These are phyloP conservation scores for Athrips mouffetella DNA, from an alignment of 2,888 invertebrate genomes.

Conservation along the genomic window DNA sequence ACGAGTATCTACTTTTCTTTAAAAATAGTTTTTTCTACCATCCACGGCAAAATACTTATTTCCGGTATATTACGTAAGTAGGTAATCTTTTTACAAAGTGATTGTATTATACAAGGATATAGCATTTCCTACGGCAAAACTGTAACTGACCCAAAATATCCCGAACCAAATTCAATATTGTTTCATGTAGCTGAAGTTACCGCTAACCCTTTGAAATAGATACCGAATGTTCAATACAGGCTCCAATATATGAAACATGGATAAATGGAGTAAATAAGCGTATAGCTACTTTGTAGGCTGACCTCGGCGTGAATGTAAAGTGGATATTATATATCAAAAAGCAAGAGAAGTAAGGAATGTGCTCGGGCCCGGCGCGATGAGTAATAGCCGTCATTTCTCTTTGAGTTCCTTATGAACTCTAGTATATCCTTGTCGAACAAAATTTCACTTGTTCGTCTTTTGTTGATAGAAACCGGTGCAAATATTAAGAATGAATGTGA, in stretches of 20 bases:
- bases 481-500: slow-evolving; percentile 19
- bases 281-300: slow-evolving; percentile 37
- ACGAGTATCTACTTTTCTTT: background rate
- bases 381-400: slow-evolving; percentile 62
- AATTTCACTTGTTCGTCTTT: slow-evolving; percentile 56
- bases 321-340: slow-evolving; percentile 34
- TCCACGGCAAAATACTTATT: too few species aligned
- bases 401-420: slow-evolving; percentile 61
- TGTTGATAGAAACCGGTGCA: slow-evolving; percentile 37
- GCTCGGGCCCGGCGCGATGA: slow-evolving; percentile 53
- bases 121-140: background rate
- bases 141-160: background rate
- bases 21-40: too few species aligned
- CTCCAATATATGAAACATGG: slow-evolving; percentile 18
- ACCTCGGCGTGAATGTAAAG: slow-evolving; percentile 52
- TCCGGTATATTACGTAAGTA: too few species aligned
- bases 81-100: background rate
- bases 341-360: slow-evolving; percentile 44
- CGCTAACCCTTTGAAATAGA: slow-evolving; percentile 15
- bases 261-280: slow-evolving; percentile 18
- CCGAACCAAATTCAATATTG: background rate
- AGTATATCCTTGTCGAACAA: slow-evolving; percentile 64
- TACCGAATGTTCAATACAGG: slow-evolving; percentile 9
- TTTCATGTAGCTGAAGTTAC: background rate
- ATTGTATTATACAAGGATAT: background rate